Base-by-base conservation (phyloP, 2,797 vertebrate genomes). In the Gadopsis marmoratus region DNA sequence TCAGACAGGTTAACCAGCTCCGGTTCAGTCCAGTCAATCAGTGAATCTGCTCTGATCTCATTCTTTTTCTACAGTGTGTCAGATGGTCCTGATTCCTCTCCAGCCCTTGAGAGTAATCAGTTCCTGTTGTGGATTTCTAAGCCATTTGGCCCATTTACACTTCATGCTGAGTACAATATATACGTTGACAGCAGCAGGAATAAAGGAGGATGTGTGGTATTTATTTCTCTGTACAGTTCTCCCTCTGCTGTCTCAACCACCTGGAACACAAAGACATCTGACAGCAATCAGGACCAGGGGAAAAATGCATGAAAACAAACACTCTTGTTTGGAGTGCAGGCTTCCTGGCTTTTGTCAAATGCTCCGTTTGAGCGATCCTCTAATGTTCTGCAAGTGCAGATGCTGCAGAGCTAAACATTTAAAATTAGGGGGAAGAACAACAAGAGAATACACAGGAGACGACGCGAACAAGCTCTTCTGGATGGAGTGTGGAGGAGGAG, bases 191-290 rank as follows among this genome's bases (percentile, higher is more conserved):
- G 63, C 82, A 83, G 78, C 72, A 67, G 85, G 68, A 77, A 78
- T 75, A 26, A 74, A 88, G 69, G 78, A 83, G 76, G 81, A 81
- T 37, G 79, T 69, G 78, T 77, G 76, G 71, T 79, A 64, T 92
- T 92, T 88, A 79, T 92, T 84, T 91, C 84, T 81, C 76, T 79
- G 75, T 73, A 78, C 65, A 68, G 80, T 84, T 84, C 87, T 82
- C 84, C 78, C 66, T 89, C 86, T 82, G 83, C 86, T 71, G 81
- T 78, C 87, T 75, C 89, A 91, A 88, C 93, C 89, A 93, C 74
- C 91, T 94, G 92, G 90, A 93, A 92, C 96, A 96, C 94, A 95
- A 95, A 95, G 94, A 94, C 96, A 97, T 97, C 97, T 97, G 97
- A 95, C 96, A 96, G 94, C 95, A 96, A 97, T 98, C 96, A 96